Evolutionary conservation across 2,113 vertebrate genomes (phyloP), one percentile per base, ranked within the genome.

Genomic region (Melanerpes formicivorus): DNA sequence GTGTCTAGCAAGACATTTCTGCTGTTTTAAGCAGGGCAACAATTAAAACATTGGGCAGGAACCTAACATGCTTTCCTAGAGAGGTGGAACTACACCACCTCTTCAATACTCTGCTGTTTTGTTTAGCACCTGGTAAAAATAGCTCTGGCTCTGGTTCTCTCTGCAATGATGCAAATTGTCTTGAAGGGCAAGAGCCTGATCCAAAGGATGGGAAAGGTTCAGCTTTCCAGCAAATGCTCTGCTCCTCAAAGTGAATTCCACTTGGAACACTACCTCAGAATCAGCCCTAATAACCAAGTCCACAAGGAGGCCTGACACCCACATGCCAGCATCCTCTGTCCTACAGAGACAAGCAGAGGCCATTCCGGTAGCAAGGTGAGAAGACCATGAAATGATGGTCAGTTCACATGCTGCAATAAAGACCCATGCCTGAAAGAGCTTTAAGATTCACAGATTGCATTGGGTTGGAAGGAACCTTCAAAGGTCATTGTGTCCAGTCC

Each of bases 261-360:
- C 11, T 56, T 46, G 9, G 80, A 85, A 69, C 2, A 2, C 4
- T 56, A 60, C 54, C 18, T 60, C 63, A 52, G 29, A 66, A 71
- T 46, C 21, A 60, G 9, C 48, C 18, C 21, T 52, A 60, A 55
- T 76, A 46, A 42, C 18, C 2, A 69, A 71, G 29, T 22, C 26
- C 70, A 44, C 17, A 48, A 66, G 48, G 27, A 84, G 18, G 37
- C 32, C 17, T 76, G 16, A 66, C 16, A 67, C 14, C 17, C 59
- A 14, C 1, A 44, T 2, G 34, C 0, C 0, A 42, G 17, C 9
- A 77, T 29, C 40, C 25, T 83, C 17, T 58, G 21, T 14, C 17
- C 80, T 77, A 46, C 11, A 70, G 46, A 84, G 18, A 80, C 27
- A 65, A 83, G 67, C 16, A 62, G 76, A 18, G 83, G 14, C 40